Base-by-base conservation (phyloP, 2,797 vertebrate genomes). In the Buceros bicornis region DNA sequence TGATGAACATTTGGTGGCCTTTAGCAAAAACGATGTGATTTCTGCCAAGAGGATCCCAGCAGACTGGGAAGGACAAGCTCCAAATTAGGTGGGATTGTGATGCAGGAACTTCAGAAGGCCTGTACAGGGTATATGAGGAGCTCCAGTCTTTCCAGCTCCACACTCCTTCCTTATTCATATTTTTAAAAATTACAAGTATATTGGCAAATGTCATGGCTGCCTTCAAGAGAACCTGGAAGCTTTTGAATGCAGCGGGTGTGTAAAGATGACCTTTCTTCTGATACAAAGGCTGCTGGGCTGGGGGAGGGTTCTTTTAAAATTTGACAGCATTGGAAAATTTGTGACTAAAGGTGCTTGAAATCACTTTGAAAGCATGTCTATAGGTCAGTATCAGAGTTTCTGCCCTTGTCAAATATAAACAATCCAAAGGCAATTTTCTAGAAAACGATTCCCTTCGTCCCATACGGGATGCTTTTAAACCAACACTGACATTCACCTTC, bases 1-100 rank as follows among this genome's bases (percentile, higher is more conserved):
- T 91, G 93, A 96, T 89, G 96, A 97, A 96, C 97, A 97, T 97
- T 97, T 97, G 96, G 97, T 97, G 97, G 97, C 97, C 97, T 97
- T 97, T 97, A 95, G 91, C 95, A 89, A 80, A 91, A 96, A 74
- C 3, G 3, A 97, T 85, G 90, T 1, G 26, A 76, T 93, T 95
- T 83, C 95, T 97, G 94, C 96, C 97, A 97, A 95, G 14, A 66
- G 80, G 90, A 91, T 97, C 97, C 92, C 96, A 95, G 93, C 91
- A 97, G 96, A 87, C 93, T 18, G 12, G 69, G 84, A 94, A 96
- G 90, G 83, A 97, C 72, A 51, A 87, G 73, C 74, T 96, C 97
- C 94, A 97, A 94, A 96, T 95, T 70, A 95, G 94, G 91, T 95
- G 90, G 92, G 87, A 97, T 80, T 92, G 92, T 90, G 93, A 84